Evolutionary conservation across 2,888 invertebrate genomes (phyloP).

Genomic region (Tribolium freemani): DNA sequence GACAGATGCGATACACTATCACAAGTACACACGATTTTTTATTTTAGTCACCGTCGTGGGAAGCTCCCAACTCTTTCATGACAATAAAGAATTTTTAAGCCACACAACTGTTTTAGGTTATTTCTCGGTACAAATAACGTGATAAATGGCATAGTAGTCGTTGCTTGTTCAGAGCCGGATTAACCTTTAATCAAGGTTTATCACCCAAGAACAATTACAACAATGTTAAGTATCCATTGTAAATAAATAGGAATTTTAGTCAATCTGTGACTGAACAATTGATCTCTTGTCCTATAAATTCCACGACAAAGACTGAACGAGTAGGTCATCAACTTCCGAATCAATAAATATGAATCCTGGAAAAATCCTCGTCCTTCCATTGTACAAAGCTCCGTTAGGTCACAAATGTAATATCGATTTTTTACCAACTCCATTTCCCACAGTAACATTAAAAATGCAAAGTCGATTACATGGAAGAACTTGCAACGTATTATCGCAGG

Average conservation of each 20-base stretch:
- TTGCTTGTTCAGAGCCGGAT: not conserved
- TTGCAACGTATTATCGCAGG: too few relatives aligned
- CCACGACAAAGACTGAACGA: not conserved
- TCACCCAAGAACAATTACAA: not conserved
- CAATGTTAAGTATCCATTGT: not conserved
- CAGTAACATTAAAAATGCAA: not conserved
- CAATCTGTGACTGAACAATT: not conserved
- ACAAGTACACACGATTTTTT: slow-evolving; percentile 8
- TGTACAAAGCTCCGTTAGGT: not conserved
- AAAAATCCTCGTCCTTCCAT: not conserved
- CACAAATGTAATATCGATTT: not conserved
- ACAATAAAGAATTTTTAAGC: not conserved
- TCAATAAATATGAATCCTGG: not conserved
- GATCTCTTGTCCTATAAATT: not conserved
- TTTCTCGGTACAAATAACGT: not conserved
- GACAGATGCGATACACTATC: slow-evolving; percentile 43
- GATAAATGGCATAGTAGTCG: not conserved
- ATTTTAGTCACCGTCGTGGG: not conserved
- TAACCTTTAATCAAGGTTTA: not conserved
- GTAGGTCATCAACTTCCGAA: not conserved
- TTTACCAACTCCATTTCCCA: not conserved
- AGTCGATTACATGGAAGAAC: not conserved
- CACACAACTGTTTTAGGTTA: not conserved
- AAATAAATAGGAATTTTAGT: not conserved
- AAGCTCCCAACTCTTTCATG: not conserved